Evolutionary conservation across 2,113 vertebrate genomes (phyloP).

Genomic region (Dunckerocampus dactyliophorus): DNA sequence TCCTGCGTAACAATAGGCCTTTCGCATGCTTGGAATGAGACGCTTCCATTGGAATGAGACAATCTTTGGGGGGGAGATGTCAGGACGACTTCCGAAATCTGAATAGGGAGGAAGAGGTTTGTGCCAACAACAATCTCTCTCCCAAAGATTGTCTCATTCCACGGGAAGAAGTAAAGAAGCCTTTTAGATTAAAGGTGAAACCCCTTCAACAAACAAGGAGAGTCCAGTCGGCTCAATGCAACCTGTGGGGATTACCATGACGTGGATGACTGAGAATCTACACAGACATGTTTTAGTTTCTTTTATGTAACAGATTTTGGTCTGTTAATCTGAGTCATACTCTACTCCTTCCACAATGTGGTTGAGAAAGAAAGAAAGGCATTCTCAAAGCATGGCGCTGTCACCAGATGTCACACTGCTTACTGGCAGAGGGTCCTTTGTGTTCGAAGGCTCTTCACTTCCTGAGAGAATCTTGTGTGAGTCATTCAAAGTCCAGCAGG

Average conservation of each 20-base stretch:
- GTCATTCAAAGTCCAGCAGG: slow-evolving; percentile 12
- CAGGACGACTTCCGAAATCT: too few relatives aligned
- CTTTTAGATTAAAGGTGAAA: too few relatives aligned
- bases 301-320: neutral
- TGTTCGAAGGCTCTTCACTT: slow-evolving; percentile 8
- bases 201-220: too few relatives aligned
- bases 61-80: too few relatives aligned
- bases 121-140: too few relatives aligned
- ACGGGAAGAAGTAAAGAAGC: too few relatives aligned
- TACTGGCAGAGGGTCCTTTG: slow-evolving; percentile 28
- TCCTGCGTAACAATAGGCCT: too few relatives aligned
- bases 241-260: neutral
- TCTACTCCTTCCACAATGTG: neutral
- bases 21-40: too few relatives aligned
- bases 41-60: too few relatives aligned
- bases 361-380: neutral
- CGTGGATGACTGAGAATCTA: too few relatives aligned
- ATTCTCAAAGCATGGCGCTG: neutral
- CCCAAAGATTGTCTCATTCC: too few relatives aligned
- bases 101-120: too few relatives aligned
- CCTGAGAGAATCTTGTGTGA: slow-evolving; percentile 12
- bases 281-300: neutral
- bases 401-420: slow-evolving; percentile 6
- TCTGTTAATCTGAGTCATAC: neutral
- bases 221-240: neutral